Conservation (phyloP, 2,113 vertebrate genomes). For the Lepisosteus osseus region DNA sequence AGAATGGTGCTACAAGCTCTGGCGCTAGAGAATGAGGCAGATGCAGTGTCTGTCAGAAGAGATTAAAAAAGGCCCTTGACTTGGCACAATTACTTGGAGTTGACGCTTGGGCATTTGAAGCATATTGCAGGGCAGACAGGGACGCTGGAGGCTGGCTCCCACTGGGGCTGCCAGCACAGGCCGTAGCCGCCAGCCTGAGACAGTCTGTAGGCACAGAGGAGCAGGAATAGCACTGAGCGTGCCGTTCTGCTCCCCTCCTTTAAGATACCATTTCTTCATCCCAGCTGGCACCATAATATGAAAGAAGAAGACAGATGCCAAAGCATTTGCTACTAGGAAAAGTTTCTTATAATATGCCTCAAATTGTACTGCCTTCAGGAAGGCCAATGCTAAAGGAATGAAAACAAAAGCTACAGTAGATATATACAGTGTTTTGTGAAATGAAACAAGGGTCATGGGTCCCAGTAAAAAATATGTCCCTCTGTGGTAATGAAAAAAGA, state of each 20-base stretch:
- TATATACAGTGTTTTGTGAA: too few relatives aligned
- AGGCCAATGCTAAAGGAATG: neutral
- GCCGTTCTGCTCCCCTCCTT: neutral
- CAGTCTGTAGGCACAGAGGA: neutral
- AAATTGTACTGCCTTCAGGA: constrained; percentile 15
- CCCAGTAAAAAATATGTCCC: constrained; percentile 9
- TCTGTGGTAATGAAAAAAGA: too few relatives aligned
- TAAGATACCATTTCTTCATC: constrained; percentile 1
- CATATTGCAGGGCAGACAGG: neutral
- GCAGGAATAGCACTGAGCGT: too few relatives aligned
- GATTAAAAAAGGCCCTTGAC: constrained; percentile 37
- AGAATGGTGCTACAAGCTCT: constrained; percentile 31
- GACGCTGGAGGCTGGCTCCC: neutral
- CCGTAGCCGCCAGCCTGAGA: neutral
- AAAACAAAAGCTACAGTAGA: too few relatives aligned
- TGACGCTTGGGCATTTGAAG: constrained; percentile 23
- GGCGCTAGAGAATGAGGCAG: constrained; percentile 23
- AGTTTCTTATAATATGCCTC: neutral
- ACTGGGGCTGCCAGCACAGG: neutral
- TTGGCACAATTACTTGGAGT: constrained; percentile 37
- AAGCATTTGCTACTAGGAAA: constrained; percentile 3
- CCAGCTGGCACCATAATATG: neutral
- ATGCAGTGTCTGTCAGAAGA: constrained; percentile 39
- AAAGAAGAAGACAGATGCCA: constrained; percentile 10
- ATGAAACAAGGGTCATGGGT: neutral